These are phyloP conservation scores for Tiphia femorata DNA, from an alignment of 2,888 invertebrate species.

Conservation along the genomic window DNA sequence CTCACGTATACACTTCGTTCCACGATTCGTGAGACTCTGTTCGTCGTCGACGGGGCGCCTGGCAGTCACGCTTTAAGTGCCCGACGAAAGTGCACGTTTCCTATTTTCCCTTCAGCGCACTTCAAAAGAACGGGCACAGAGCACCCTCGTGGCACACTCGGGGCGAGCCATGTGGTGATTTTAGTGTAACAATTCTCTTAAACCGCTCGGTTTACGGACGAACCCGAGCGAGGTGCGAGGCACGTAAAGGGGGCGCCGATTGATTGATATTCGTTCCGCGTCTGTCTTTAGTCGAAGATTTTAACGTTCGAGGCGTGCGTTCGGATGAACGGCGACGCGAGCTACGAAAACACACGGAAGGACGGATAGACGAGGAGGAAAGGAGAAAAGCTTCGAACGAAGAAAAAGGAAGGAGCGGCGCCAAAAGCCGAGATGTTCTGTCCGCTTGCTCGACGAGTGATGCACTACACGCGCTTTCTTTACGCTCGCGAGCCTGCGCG, in stretches of 20 bases:
- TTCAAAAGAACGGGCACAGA: constrained; percentile 40
- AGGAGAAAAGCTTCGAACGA: no score
- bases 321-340: no score
- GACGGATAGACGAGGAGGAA: constrained; percentile 2
- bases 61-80: constrained; percentile 39
- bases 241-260: constrained; percentile 58
- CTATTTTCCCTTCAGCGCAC: constrained; percentile 40
- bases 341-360: no score
- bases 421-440: constrained; percentile 20
- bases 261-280: constrained; percentile 60
- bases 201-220: constrained; percentile 48
- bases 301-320: constrained; percentile 30
- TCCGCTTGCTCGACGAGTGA: constrained; percentile 43
- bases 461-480: constrained; percentile 45
- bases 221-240: constrained; percentile 31
- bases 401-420: background rate
- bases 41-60: constrained; percentile 18
- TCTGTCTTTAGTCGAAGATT: constrained; percentile 38
- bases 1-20: no score
- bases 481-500: constrained; percentile 3
- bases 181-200: constrained; percentile 61
- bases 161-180: constrained; percentile 61
- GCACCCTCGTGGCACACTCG: no score
- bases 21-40: constrained; percentile 16
- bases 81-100: constrained; percentile 34